Evolutionary conservation across 2,113 vertebrate genomes (phyloP).

Genomic region (Callopanchax toddi): DNA sequence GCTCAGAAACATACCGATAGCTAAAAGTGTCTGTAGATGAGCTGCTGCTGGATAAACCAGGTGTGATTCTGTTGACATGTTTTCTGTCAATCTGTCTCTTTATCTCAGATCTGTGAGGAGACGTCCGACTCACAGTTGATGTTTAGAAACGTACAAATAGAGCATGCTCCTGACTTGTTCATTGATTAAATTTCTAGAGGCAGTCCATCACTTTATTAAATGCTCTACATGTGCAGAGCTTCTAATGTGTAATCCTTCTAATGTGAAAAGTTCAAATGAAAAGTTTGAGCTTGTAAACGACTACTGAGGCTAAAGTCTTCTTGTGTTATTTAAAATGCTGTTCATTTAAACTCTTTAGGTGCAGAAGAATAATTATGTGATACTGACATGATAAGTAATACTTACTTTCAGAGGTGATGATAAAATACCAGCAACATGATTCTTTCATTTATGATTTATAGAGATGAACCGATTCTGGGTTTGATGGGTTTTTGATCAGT

Average conservation of each 20-base stretch:
- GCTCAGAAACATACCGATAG: not conserved
- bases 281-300: constrained; percentile 1
- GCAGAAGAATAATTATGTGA: too few species aligned
- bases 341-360: too few species aligned
- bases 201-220: constrained; percentile 57
- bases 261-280: constrained; percentile 19
- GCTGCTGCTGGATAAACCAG: not conserved
- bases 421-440: too few species aligned
- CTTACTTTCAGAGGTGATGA: too few species aligned
- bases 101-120: constrained; percentile 30
- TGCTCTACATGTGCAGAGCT: constrained; percentile 20
- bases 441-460: too few species aligned
- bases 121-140: constrained; percentile 45
- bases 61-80: not conserved
- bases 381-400: too few species aligned
- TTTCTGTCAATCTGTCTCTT: constrained; percentile 23
- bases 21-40: not conserved
- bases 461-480: too few species aligned
- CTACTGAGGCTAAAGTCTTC: not conserved
- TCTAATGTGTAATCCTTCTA: not conserved
- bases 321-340: too few species aligned
- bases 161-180: constrained; percentile 38
- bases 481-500: too few species aligned
- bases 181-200: constrained; percentile 62
- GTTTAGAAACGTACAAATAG: constrained; percentile 35